phyloP scores from a whole-genome alignment of 2,113 vertebrate genomes.

The Spea bombifrons region DNA sequence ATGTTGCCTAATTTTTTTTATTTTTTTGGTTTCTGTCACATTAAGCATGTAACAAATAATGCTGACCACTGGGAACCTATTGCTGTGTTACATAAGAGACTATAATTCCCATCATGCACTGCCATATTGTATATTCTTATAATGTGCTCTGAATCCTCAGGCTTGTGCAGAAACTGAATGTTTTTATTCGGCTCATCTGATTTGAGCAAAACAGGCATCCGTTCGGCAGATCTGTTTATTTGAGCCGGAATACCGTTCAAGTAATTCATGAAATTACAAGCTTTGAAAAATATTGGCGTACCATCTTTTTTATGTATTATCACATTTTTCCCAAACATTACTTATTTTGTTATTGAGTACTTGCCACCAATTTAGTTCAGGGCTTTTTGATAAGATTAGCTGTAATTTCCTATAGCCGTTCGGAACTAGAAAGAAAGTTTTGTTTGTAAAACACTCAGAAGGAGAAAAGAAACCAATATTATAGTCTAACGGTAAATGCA shows the following conservation, averaged over 20 bases:
- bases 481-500: neutral
- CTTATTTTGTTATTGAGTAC: constrained; percentile 16
- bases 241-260: neutral
- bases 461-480: neutral
- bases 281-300: neutral
- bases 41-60: no score
- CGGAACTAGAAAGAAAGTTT: neutral
- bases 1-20: no score
- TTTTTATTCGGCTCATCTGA: no score
- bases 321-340: constrained; percentile 23
- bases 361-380: neutral
- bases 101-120: no score
- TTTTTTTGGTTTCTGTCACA: no score
- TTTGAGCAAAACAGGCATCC: neutral
- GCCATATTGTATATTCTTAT: no score
- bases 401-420: neutral
- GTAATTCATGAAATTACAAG: constrained; percentile 13
- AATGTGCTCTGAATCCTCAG: no score
- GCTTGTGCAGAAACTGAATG: no score
- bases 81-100: no score
- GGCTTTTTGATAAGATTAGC: constrained; percentile 8
- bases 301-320: constrained; percentile 4
- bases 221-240: neutral
- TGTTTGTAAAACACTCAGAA: neutral
- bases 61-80: no score